Percentiles rank a stretch among this genome's conserved stretches.
Evolutionary conservation across 2,888 invertebrate genomes (phyloP).

Genomic region (Lissonota sp.): DNA sequence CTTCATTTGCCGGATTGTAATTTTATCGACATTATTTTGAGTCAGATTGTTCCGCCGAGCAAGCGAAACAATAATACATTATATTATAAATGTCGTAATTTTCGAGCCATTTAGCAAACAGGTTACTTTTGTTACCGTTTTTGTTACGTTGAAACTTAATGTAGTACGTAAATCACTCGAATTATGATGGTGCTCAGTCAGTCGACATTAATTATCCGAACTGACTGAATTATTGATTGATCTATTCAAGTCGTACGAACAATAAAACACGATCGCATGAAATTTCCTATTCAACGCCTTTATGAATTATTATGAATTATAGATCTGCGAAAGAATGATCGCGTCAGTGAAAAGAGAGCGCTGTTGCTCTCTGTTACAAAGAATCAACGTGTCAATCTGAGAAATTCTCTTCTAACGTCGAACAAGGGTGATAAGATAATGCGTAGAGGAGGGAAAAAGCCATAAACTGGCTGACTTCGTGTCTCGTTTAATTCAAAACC

Average conservation of each 20-base stretch:
- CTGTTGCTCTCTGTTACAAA: not conserved
- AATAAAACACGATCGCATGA: too few species aligned
- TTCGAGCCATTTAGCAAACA: not conserved
- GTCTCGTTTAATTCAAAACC: conserved; percentile 20
- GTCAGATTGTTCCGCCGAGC: not conserved
- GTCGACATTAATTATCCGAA: too few species aligned
- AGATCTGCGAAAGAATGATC: too few species aligned
- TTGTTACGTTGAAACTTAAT: too few species aligned
- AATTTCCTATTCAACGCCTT: too few species aligned
- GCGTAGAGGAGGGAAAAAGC: not conserved
- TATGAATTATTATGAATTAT: too few species aligned
- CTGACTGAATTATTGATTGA: too few species aligned
- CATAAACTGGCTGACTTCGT: conserved; percentile 18
- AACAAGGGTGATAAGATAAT: conserved; percentile 9
- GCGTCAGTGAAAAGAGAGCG: too few species aligned
- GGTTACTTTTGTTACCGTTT: not conserved
- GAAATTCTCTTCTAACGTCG: not conserved
- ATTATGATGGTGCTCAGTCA: too few species aligned
- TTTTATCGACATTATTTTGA: not conserved
- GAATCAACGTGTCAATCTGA: not conserved
- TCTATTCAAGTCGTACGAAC: too few species aligned
- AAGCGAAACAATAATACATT: not conserved
- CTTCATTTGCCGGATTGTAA: conserved; percentile 22
- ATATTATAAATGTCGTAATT: not conserved
- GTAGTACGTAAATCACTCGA: too few species aligned